These are phyloP conservation scores for Oscheius sp. DNA, from an alignment of 2,888 invertebrate genomes.

Conservation along the genomic window DNA sequence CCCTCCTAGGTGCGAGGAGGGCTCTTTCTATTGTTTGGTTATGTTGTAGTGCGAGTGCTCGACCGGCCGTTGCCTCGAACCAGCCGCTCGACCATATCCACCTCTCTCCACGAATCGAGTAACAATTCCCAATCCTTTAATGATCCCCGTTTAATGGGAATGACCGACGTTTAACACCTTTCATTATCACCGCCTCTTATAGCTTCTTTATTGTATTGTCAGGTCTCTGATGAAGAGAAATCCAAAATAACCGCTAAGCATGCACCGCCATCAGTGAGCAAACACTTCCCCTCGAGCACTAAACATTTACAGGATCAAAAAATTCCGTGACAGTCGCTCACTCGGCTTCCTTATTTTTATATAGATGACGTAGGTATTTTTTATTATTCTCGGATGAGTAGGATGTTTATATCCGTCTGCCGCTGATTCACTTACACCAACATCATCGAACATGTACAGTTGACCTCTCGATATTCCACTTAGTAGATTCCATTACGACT, in stretches of 20 bases:
- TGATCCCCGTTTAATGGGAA: no score
- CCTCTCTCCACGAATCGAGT: background rate
- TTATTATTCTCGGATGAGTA: background rate
- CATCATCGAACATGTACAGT: no score
- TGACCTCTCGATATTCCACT: background rate
- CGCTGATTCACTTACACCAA: background rate
- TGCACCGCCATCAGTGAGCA: slow-evolving; percentile 10
- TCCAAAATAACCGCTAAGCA: no score
- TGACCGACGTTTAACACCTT: no score
- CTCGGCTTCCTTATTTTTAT: background rate
- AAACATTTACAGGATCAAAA: slow-evolving; percentile 12
- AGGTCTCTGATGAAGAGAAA: no score
- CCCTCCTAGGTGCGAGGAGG: slow-evolving; percentile 30
- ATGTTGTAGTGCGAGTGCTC: slow-evolving; percentile 31
- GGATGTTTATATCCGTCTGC: background rate
- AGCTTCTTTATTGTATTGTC: no score
- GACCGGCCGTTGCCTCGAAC: slow-evolving; percentile 25
- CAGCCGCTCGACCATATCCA: slow-evolving; percentile 21
- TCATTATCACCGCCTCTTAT: no score
- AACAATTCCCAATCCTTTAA: background rate
- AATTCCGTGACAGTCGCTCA: background rate
- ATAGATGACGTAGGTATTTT: background rate
- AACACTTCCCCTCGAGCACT: slow-evolving; percentile 24
- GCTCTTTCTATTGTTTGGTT: slow-evolving; percentile 29
- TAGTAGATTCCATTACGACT: slow-evolving; percentile 2